Evolutionary conservation across 2,113 vertebrate species (phyloP).

Genomic region (Mobula hypostoma): DNA sequence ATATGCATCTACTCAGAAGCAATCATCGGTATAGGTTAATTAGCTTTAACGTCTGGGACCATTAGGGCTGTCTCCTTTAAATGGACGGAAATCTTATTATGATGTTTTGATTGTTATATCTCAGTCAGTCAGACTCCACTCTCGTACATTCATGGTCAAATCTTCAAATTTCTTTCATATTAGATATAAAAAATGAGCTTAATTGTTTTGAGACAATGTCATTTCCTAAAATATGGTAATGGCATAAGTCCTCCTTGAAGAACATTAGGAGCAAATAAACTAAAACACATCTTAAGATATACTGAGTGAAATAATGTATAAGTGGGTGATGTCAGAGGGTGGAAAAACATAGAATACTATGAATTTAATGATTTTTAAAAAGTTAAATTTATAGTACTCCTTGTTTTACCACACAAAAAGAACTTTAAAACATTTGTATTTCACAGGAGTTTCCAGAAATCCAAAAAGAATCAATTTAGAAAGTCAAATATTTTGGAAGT

Average conservation of each 20-base stretch:
- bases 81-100: conserved; percentile 34
- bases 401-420: too few species aligned
- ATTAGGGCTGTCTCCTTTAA: conserved; percentile 12
- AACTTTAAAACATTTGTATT: not conserved
- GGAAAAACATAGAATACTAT: not conserved
- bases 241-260: not conserved
- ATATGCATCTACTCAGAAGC: not conserved
- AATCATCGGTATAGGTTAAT: not conserved
- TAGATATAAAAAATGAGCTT: not conserved
- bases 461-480: not conserved
- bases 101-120: conserved; percentile 24
- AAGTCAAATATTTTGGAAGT: not conserved
- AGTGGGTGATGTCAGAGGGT: not conserved
- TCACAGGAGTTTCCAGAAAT: not conserved
- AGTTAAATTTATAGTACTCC: too few species aligned
- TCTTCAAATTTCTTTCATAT: conserved; percentile 24
- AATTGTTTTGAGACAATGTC: not conserved
- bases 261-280: not conserved
- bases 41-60: not conserved
- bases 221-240: not conserved
- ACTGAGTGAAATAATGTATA: not conserved
- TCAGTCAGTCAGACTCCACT: conserved; percentile 29
- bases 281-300: not conserved
- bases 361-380: not conserved
- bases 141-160: not conserved